Evolutionary conservation across 2,888 invertebrate species (phyloP), one percentile per base, ranked within the genome.

Genomic region (Andrena bucephala): DNA sequence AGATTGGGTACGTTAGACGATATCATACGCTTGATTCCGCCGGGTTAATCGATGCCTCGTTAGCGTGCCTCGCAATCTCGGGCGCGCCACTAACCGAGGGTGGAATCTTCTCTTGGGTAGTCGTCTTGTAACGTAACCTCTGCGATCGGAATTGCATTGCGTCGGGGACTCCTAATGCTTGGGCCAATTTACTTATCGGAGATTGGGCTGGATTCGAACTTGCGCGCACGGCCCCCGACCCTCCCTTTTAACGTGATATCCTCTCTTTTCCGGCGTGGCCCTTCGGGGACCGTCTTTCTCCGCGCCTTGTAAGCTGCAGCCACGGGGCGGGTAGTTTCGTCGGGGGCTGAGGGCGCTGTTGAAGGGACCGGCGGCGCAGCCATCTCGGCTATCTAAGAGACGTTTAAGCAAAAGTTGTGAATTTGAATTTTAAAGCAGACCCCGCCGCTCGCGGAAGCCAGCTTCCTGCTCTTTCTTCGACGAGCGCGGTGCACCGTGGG

Each of bases 371-470:
- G 31, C 20, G 33, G 57, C 73, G 63, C 57, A 42, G 54, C 77
- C 65, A 76, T 78, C 81, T 78, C 75, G 71, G 73, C 79, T 80
- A 85, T 83, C 81, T 77, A 73, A 72, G 79, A 78, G 84, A 82
- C 82, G 83, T 90, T 90, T 90, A 90, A 88, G 90, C 78, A 88
- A 88, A 90, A 90, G 87, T 89, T 90, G 83, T 65, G 73, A 91
- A 91, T 91, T 88, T 91, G 88, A 90, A 90, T 91, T 91, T 91
- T 87, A 90, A 89, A 90, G 85, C 81, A 89, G 88, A 63, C 66
- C 62, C 79, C 65, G 48, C 62, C 48, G 57, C 75, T 62, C 65
- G 24, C 7, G 73, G 59, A 67, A 67, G 31, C 57, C 29, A 50
- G 42, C 48, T 66, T 73, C 48, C 68, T 81, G 73, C 68, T 70